Evolutionary conservation across 2,888 invertebrate genomes (phyloP).

Genomic region (Hypomecis punctinalis): DNA sequence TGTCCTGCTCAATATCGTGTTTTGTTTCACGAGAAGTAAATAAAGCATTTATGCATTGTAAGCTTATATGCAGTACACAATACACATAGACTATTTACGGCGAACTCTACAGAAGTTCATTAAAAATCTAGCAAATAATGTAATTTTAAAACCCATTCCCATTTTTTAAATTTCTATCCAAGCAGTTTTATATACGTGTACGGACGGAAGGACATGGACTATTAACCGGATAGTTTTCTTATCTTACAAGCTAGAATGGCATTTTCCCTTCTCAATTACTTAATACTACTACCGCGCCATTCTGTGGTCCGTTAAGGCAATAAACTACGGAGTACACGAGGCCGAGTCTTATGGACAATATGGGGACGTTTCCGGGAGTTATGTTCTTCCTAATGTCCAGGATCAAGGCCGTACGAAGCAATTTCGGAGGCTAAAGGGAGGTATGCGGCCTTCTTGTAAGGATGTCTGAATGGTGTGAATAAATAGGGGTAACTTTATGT

Average conservation of each 20-base stretch:
- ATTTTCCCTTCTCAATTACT: constrained; percentile 15
- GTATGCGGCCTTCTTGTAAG: constrained; percentile 38
- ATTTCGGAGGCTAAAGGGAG: constrained; percentile 57
- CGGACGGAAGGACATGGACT: too few species aligned
- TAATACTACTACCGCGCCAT: constrained; percentile 11
- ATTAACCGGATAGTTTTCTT: neutral
- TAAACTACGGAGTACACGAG: constrained; percentile 57
- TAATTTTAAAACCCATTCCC: too few species aligned
- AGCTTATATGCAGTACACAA: too few species aligned
- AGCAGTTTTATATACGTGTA: too few species aligned
- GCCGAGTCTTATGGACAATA: constrained; percentile 68
- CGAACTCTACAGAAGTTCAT: too few species aligned
- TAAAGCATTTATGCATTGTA: too few species aligned
- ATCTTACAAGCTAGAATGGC: neutral
- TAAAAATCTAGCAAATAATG: too few species aligned
- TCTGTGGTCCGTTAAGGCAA: constrained; percentile 22
- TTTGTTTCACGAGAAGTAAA: too few species aligned
- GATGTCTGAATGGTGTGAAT: constrained; percentile 22
- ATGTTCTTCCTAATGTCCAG: constrained; percentile 69
- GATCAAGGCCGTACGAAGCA: constrained; percentile 54
- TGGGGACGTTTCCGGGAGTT: constrained; percentile 69
- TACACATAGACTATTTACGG: too few species aligned
- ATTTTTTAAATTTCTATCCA: too few species aligned
- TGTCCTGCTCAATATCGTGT: too few species aligned
- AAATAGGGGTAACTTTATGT: constrained; percentile 9